These are phyloP conservation scores for Anoura caudifer DNA, from an alignment of 2,113 vertebrate genomes.

Conservation along the genomic window DNA sequence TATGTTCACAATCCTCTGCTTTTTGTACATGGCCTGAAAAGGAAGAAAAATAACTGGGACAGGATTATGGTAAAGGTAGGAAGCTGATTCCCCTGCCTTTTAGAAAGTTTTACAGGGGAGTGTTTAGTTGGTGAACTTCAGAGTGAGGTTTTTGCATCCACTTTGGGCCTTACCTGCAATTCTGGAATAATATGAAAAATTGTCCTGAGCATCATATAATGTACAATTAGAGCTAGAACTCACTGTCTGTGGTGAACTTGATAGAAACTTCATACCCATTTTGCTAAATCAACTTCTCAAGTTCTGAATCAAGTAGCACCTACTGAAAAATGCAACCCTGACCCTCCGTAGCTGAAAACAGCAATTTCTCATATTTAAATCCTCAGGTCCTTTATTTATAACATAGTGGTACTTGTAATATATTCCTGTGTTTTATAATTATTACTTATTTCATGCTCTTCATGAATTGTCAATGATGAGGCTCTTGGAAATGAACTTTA, in stretches of 20 bases:
- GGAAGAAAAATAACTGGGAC: not conserved
- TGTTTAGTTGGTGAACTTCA: not conserved
- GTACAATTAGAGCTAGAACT: not conserved
- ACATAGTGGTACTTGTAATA: not conserved
- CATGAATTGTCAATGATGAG: not conserved
- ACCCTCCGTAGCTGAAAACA: not conserved
- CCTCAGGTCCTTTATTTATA: not conserved
- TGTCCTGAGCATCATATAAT: not conserved
- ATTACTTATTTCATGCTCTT: not conserved
- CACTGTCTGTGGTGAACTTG: not conserved
- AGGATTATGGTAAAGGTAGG: not conserved
- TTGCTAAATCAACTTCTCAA: not conserved
- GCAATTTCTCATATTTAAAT: not conserved
- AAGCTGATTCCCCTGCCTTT: not conserved
- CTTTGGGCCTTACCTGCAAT: not conserved
- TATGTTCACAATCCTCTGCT: not conserved
- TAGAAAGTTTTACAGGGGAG: not conserved
- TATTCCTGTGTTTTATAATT: not conserved
- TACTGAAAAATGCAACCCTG: not conserved
- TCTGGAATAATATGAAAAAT: not conserved
- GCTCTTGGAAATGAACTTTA: not conserved
- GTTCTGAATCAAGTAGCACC: not conserved
- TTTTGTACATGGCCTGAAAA: not conserved
- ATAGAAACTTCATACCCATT: not conserved
- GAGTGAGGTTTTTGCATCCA: not conserved